These are phyloP conservation scores for Argyresthia goedartella DNA, from an alignment of 2,888 invertebrate genomes.

Conservation along the genomic window DNA sequence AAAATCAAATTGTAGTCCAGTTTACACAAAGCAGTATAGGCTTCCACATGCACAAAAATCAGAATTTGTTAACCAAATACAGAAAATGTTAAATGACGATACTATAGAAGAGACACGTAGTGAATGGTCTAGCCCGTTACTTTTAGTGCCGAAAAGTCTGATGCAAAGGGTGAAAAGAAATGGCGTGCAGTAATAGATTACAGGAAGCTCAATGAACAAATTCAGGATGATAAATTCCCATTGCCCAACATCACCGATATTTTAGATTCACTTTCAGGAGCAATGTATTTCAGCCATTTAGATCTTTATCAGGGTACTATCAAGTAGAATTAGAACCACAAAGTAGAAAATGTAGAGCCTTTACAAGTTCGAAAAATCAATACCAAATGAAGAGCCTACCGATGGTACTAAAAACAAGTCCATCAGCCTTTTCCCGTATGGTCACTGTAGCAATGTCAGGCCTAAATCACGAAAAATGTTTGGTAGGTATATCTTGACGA, in stretches of 20 bases:
- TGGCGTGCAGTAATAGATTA: not conserved
- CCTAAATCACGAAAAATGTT: conserved; percentile 10
- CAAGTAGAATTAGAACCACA: not conserved
- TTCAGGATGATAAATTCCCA: conserved; percentile 1
- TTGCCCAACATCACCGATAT: no score
- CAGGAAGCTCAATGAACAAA: not conserved
- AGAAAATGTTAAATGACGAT: no score
- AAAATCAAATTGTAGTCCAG: no score
- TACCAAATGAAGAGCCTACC: conserved; percentile 12
- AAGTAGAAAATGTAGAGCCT: conserved; percentile 5
- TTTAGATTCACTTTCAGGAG: no score
- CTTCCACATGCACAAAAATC: no score
- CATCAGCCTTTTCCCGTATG: conserved; percentile 8
- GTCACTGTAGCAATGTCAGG: conserved; percentile 12
- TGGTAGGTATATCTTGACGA: conserved; percentile 12
- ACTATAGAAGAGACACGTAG: no score
- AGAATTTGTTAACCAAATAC: no score
- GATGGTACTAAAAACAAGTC: conserved; percentile 13
- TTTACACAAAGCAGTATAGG: no score
- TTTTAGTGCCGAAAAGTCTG: conserved; percentile 1
- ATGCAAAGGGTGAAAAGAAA: not conserved
- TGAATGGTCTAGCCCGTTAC: no score
- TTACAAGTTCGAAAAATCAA: conserved; percentile 6
- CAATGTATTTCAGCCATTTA: no score
- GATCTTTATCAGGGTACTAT: not conserved